Evolutionary conservation across 2,797 vertebrate genomes (phyloP), one percentile per base, ranked within the genome.

Genomic region (Oryzias sinensis): DNA sequence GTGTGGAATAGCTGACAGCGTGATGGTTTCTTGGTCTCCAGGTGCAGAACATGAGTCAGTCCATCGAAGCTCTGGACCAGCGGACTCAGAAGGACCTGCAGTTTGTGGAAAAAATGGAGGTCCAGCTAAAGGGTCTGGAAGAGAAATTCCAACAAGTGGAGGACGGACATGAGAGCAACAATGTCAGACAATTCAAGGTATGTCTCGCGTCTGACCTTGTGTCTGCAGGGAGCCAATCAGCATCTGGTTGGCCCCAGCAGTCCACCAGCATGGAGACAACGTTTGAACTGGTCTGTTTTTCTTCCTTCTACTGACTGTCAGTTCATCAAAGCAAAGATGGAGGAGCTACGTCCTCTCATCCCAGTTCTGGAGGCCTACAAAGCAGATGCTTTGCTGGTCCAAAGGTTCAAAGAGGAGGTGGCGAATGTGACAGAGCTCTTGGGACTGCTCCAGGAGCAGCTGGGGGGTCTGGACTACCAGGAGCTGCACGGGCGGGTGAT

Each of bases 31-130:
- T 4, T 77, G 0, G 58, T 37, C 25, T 81, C 16, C 90, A 98
- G 96, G 96, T 98, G 78, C 96, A 97, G 72, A 98, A 98, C 74
- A 97, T 98, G 95, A 97, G 94, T 58, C 95, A 95, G 72, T 97
- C 96, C 45, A 97, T 98, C 59, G 94, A 96, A 77, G 94, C 94
- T 60, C 83, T 99, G 90, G 95, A 98, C 85, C 94, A 95, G 87
- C 80, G 96, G 62, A 98, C 96, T 7, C 96, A 97, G 70, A 92
- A 94, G 51, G 97, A 98, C 79, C 83, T 98, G 68, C 94, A 97
- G 81, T 97, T 97, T 0, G 96, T 99, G 48, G 96, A 98, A 87
- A 93, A 93, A 79, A 98, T 99, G 97, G 96, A 98, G 84, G 92
- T 92, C 65, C 95, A 98, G 74, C 92, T 99, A 72, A 94, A 92